Evolutionary conservation across 2,888 invertebrate genomes (phyloP).

Genomic region (Cephus rjabovi): DNA sequence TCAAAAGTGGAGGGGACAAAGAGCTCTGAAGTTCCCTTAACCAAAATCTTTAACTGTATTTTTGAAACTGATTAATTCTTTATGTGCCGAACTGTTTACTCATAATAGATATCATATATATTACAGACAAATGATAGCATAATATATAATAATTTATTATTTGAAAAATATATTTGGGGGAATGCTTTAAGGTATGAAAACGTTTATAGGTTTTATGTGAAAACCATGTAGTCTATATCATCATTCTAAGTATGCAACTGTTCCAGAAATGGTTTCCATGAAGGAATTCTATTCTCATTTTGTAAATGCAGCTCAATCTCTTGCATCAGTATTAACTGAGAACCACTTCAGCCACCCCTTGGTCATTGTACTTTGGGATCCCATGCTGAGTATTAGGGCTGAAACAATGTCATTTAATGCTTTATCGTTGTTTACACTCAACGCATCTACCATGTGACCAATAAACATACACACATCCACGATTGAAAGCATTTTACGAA

Average conservation of each 20-base stretch:
- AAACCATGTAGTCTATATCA: not conserved
- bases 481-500: conserved; percentile 9
- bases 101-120: too few relatives aligned
- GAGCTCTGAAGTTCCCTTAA: not conserved
- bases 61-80: too few relatives aligned
- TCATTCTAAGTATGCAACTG: not conserved
- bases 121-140: too few relatives aligned
- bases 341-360: conserved; percentile 15
- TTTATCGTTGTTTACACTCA: conserved; percentile 33
- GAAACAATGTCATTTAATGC: conserved; percentile 31
- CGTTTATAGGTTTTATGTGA: not conserved
- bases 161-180: too few relatives aligned
- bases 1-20: not conserved
- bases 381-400: conserved; percentile 14
- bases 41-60: too few relatives aligned
- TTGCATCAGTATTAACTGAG: conserved; percentile 12
- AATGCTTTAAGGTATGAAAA: not conserved
- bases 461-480: conserved; percentile 12
- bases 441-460: conserved; percentile 14
- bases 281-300: not conserved
- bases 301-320: not conserved
- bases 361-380: conserved; percentile 2
- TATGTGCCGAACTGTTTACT: too few relatives aligned
- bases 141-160: too few relatives aligned
- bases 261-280: not conserved